Base-by-base conservation (phyloP, 2,888 invertebrate species). In the Tetramorium bicarinatum region DNA sequence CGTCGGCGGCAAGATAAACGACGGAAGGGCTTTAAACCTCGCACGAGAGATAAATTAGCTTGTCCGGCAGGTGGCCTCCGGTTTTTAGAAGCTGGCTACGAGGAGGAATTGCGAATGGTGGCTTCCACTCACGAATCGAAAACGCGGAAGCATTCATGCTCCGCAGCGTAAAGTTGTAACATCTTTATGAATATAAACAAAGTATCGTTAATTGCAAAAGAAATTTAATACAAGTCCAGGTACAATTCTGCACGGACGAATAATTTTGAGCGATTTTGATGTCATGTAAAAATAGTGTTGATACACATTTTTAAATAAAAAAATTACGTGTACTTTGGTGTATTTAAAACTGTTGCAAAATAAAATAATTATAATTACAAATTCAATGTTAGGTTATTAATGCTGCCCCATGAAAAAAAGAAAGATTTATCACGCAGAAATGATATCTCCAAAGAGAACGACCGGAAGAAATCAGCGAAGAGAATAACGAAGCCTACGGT, bases 11-110 rank as follows among this genome's bases (percentile, higher is more conserved):
- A 91, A 91, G 91, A 92, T 91, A 91, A 92, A 92, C 92, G 90
- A 91, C 87, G 86, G 85, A 88, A 87, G 84, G 88, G 87, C 90
- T 91, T 89, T 89, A 91, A 89, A 90, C 87, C 91, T 87, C 85
- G 89, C 82, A 76, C 84, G 83, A 82, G 89, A 91, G 91, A 92
- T 92, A 92, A 92, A 92, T 92, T 92, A 92, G 91, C 88, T 89
- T 85, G 89, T 86, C 88, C 90, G 89, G 87, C 87, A 87, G 88
- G 90, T 89, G 90, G 90, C 82, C 84, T 75, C 80, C 79, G 86
- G 82, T 90, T 90, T 90, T 90, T 89, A 86, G 89, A 87, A 84
- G 86, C 85, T 67, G 77, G 66, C 85, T 86, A 80, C 74, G 80
- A 83, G 71, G 64, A 89, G 88, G 88, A 90, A 87, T 85, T 90